Conservation (phyloP, 2,888 invertebrate species). For the Ashinkailepas kermadecensis region DNA sequence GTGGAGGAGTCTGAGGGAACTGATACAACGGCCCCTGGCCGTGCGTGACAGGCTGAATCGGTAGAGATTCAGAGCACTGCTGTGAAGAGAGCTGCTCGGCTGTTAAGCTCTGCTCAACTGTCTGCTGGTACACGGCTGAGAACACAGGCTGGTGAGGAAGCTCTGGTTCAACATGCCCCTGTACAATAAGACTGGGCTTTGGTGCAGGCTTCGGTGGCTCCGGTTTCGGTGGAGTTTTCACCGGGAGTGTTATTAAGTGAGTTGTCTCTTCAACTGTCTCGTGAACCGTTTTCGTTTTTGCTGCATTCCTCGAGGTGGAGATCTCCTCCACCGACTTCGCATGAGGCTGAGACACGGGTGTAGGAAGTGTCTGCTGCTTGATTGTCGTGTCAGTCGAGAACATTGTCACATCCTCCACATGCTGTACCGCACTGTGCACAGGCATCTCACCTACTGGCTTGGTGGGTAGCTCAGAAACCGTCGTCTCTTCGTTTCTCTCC, state of each 20-base stretch:
- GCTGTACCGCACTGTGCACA: too few species aligned
- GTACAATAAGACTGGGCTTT: background rate
- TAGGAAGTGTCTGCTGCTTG: too few species aligned
- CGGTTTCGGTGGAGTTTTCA: background rate
- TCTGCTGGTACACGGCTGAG: background rate
- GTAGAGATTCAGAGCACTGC: background rate
- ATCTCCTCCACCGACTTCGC: background rate
- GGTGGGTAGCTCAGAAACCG: too few species aligned
- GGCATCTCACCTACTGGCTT: too few species aligned
- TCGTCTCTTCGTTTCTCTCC: too few species aligned
- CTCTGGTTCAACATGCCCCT: too few species aligned
- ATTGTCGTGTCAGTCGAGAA: too few species aligned
- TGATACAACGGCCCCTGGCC: background rate
- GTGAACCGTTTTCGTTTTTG: background rate
- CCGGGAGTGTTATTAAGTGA: too few species aligned
- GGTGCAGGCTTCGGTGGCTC: background rate
- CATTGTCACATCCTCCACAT: too few species aligned
- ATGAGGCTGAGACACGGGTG: background rate
- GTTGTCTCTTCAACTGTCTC: background rate
- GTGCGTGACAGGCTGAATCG: background rate
- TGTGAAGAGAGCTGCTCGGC: background rate
- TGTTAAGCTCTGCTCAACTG: background rate
- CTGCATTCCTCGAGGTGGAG: background rate
- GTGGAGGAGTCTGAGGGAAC: background rate
- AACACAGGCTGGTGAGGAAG: background rate